Conservation (phyloP, 2,797 vertebrate species). For the Lindbergichthys nudifrons region DNA sequence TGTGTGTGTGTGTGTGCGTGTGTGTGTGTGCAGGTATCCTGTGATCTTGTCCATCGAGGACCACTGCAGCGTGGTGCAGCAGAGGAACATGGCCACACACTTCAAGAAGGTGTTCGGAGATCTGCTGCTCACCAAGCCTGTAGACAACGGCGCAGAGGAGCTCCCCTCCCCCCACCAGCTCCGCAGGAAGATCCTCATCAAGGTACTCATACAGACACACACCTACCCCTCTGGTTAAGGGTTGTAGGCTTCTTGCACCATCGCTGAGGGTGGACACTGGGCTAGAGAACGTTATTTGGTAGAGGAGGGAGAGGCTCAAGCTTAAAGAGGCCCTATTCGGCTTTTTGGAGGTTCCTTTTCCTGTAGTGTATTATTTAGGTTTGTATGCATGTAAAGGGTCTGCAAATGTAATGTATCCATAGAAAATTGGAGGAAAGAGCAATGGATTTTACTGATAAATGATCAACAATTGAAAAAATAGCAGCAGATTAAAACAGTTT, state of each 20-base stretch:
- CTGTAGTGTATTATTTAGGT: too few species aligned
- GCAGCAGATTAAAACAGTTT: too few species aligned
- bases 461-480: too few species aligned
- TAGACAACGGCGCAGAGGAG: conserved; percentile 92
- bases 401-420: too few species aligned
- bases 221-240: background rate
- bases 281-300: background rate
- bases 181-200: conserved; percentile 97
- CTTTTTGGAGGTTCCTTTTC: too few species aligned
- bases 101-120: conserved; percentile 97
- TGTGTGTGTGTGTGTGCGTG: too few species aligned
- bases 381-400: too few species aligned
- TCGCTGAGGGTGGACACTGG: background rate
- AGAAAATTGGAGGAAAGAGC: too few species aligned
- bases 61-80: conserved; percentile 97
- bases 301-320: background rate
- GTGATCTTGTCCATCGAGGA: conserved; percentile 97
- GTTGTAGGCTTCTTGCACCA: background rate
- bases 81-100: conserved; percentile 95
- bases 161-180: conserved; percentile 96
- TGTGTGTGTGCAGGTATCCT: conserved; percentile 85
- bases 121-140: conserved; percentile 94
- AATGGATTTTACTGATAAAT: too few species aligned
- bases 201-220: conserved; percentile 79
- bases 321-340: too few species aligned